phyloP scores from a whole-genome alignment of 2,797 vertebrate species.

The Danio aesculapii region DNA sequence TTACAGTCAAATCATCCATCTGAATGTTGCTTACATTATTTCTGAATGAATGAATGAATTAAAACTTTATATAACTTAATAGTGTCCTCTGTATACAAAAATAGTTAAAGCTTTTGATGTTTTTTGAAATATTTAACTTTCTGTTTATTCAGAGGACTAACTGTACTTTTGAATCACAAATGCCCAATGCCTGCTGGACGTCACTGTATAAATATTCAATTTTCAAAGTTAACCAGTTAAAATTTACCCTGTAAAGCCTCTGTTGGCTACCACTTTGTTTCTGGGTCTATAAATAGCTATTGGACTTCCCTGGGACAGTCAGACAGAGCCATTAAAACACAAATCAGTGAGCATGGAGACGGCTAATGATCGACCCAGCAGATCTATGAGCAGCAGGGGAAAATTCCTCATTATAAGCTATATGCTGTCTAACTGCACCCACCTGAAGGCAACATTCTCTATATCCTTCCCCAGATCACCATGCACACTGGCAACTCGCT shows the following conservation, averaged over 20 bases:
- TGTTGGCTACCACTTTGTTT: slow-evolving; percentile 30
- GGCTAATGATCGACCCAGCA: slow-evolving; percentile 61
- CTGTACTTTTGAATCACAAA: not conserved
- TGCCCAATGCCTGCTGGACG: not conserved
- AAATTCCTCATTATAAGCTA: slow-evolving; percentile 62
- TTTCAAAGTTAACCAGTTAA: slow-evolving; percentile 7
- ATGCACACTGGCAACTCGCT: slow-evolving; percentile 37
- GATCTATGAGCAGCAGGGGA: slow-evolving; percentile 63
- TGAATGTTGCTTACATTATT: too few species aligned
- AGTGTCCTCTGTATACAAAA: too few species aligned
- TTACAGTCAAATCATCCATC: too few species aligned
- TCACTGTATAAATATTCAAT: not conserved
- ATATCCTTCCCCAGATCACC: slow-evolving; percentile 53
- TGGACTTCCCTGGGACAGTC: slow-evolving; percentile 60
- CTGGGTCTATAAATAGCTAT: slow-evolving; percentile 54
- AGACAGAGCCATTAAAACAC: slow-evolving; percentile 64
- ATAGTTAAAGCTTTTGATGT: too few species aligned
- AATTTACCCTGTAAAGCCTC: slow-evolving; percentile 28
- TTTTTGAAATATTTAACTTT: not conserved
- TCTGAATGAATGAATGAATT: too few species aligned
- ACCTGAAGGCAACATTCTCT: slow-evolving; percentile 48
- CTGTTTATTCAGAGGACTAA: not conserved
- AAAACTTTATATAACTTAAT: too few species aligned
- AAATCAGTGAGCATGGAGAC: slow-evolving; percentile 58
- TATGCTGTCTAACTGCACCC: slow-evolving; percentile 43